Evolutionary conservation across 1,140 invertebrate species (phyloP), one percentile per base, ranked within the genome.

Genomic region (Portunus trituberculatus): DNA sequence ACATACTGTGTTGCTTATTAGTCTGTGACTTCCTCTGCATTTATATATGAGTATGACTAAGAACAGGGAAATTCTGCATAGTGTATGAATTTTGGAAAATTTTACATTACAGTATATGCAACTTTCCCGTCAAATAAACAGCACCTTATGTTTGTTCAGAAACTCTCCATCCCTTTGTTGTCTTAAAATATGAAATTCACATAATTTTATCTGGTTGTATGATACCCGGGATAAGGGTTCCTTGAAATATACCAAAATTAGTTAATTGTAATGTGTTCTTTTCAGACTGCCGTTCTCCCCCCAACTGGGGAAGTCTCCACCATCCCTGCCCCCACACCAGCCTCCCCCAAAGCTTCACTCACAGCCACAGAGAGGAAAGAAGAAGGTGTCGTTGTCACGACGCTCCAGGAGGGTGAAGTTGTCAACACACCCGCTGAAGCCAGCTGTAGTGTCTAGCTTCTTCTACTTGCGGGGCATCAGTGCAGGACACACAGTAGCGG

Each of bases 231-330:
- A 59, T 59, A 59, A 59, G 52, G 52, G 16, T 14, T 59, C 0
- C 10, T 59, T 59, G 1, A 59, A 32, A 32, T 88, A 1, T 88
- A 28, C 4, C 12, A 32, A 46, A 32, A 20, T 32, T 20, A 16
- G n/a, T 32, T 92, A 92, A n/a, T 7, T 4, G 91, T 25, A 28
- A 29, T 28, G 25, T 86, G 20, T 94, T 82, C 45, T 8, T 94
- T 94, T 82, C 93, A 94, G 93, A 94, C 93, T 25, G 93, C 93
- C 93, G 83, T 91, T 59, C 93, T 94, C 93, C 93, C 93, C 76
- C 93, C 93, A 39, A 94, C 88, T 94, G 93, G 93, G 93, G 93
- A 94, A 91, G 93, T 94, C 28, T 52, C 45, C 20, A 29, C 67
- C 93, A 52, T 83, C 29, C 39, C 89, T 46, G 12, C 59, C 88